Conservation (phyloP, 2,797 vertebrate genomes). For the Pangasius sanitwongsei region DNA sequence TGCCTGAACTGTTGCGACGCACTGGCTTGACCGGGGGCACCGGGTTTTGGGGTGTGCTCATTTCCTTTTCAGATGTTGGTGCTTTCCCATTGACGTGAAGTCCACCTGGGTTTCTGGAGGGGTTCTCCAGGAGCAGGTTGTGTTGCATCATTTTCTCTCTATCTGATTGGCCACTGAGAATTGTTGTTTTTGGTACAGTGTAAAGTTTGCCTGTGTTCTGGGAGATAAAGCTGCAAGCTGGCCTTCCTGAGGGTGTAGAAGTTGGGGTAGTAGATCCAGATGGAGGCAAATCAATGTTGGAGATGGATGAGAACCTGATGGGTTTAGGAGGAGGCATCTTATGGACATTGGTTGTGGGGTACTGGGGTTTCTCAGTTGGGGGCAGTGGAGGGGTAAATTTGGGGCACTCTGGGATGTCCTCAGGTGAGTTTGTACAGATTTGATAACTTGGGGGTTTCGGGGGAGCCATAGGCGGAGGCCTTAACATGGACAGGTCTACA, state of each 20-base stretch:
- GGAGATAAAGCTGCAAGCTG: conserved; percentile 74
- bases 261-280: conserved; percentile 50
- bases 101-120: conserved; percentile 54
- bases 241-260: conserved; percentile 49
- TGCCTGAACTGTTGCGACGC: conserved; percentile 55
- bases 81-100: conserved; percentile 60
- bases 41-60: conserved; percentile 12
- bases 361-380: conserved; percentile 60
- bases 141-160: conserved; percentile 58
- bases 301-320: conserved; percentile 70
- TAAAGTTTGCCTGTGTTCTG: conserved; percentile 73
- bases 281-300: conserved; percentile 62
- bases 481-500: conserved; percentile 59
- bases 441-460: conserved; percentile 72
- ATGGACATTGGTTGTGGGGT: conserved; percentile 49
- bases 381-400: conserved; percentile 70
- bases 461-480: conserved; percentile 72
- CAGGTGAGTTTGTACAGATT: conserved; percentile 47
- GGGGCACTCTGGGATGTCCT: conserved; percentile 64
- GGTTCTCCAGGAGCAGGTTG: conserved; percentile 70
- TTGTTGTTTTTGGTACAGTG: conserved; percentile 58
- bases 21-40: conserved; percentile 62
- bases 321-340: conserved; percentile 76
- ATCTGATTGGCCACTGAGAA: conserved; percentile 52
- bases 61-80: conserved; percentile 39